Evolutionary conservation across 2,113 vertebrate species (phyloP), one percentile per base, ranked within the genome.

Genomic region (Cryptotis parvus): DNA sequence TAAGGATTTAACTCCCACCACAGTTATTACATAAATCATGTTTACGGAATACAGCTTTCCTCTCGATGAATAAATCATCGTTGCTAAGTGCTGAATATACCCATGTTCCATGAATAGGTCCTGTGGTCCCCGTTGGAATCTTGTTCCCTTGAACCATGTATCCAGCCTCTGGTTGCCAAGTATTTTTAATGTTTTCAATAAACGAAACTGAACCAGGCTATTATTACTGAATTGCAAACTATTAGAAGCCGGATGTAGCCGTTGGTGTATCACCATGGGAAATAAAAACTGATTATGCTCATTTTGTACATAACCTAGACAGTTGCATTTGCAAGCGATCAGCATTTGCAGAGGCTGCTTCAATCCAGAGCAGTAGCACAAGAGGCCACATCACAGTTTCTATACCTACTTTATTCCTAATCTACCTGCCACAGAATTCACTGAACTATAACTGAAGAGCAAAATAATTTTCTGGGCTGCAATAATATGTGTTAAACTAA

Each of bases 281-380:
- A 98, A 98, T 98, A 97, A 97, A 91, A 82, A 24, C 26, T 0
- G 76, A 97, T 97, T 96, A 96, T 9, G 16, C 94, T 97, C 94
- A 94, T 97, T 97, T 94, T 94, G 81, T 93, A 91, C 35, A 35
- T 85, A 97, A 95, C 43, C 93, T 87, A 95, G 95, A 91, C 92
- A 96, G 92, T 65, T 39, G 65, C 75, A 84, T 95, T 97, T 96
- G 91, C 90, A 93, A 93, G 94, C 93, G 87, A 95, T 90, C 87
- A 84, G 82, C 20, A 29, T 77, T 96, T 94, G 70, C 29, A 82
- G 37, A 58, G 84, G 84, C 45, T 86, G 63, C 35, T 91, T 92
- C 89, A 31, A 91, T 83, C 41, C 94, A 94, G 84, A 92, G 94
- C 78, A 80, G 58, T 58, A 33, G 66, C 20, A 69, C 4, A 58